Evolutionary conservation across 92 coral and sea anemone genomes (phyloP).

Genomic region (Bergia puertoricense): DNA sequence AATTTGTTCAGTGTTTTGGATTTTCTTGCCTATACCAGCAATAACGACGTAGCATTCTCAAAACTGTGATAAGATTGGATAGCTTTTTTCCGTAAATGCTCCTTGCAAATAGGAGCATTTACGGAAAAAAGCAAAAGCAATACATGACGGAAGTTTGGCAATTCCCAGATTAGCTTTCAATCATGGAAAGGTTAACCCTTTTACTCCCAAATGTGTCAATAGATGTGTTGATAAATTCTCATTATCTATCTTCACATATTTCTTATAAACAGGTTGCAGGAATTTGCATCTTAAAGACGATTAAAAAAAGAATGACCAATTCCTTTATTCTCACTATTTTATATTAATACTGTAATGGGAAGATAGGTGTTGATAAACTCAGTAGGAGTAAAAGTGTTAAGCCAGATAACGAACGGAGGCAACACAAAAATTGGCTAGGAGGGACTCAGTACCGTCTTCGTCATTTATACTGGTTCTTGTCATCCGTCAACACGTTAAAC

Average conservation of each 20-base stretch:
- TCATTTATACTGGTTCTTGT: not conserved
- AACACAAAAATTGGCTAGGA: no score
- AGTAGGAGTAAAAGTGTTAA: not conserved
- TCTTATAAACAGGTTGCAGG: not conserved
- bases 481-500: slow-evolving; percentile 63
- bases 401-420: no score
- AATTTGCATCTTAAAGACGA: not conserved
- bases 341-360: not conserved
- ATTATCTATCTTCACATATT: not conserved
- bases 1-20: no score
- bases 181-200: not conserved
- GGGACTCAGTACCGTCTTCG: no score
- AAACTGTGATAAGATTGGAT: no score
- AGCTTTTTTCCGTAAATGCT: no score
- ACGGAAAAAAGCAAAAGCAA: no score
- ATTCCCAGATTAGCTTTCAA: no score
- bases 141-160: no score
- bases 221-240: not conserved
- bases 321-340: not conserved
- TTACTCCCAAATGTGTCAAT: not conserved
- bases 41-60: no score
- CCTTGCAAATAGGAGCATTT: no score
- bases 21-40: no score
- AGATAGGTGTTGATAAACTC: not conserved
- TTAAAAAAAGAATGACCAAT: not conserved